A percentile compares a stretch with the other conserved stretches of the same genome.
phyloP scores from a whole-genome alignment of 2,888 invertebrate species.

The Drosophila macrospina region DNA sequence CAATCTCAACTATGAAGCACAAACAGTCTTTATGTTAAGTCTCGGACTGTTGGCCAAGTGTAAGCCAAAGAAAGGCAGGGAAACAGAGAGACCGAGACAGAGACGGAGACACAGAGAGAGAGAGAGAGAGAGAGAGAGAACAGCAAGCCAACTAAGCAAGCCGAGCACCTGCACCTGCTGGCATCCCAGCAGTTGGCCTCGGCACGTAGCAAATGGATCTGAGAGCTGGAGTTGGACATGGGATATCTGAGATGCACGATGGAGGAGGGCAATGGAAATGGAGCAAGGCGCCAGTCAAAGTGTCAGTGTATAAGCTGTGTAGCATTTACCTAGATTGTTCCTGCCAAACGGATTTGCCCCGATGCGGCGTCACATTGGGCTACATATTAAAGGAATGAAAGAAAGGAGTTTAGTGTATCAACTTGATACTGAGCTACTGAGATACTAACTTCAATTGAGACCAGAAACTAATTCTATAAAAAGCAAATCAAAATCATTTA shows the following conservation, averaged over 20 bases:
- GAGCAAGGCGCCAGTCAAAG: constrained; percentile 72
- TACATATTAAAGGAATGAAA: background rate
- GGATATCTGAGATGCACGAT: background rate
- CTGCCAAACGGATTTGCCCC: constrained; percentile 42
- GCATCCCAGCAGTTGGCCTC: constrained; percentile 60
- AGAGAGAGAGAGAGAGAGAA: constrained; percentile 20
- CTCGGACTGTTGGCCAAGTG: constrained; percentile 37
- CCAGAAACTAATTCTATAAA: no score
- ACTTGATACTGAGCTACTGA: background rate
- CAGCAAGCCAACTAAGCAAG: constrained; percentile 57
- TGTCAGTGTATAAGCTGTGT: constrained; percentile 78
- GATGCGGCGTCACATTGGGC: constrained; percentile 44
- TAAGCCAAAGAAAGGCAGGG: constrained; percentile 34
- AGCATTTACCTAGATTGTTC: constrained; percentile 74
- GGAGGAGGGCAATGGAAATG: constrained; percentile 36
- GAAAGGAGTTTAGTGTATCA: background rate
- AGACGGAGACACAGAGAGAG: constrained; percentile 1
- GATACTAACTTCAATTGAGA: no score
- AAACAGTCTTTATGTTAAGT: constrained; percentile 42
- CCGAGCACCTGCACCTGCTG: constrained; percentile 80
- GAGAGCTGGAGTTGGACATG: constrained; percentile 12
- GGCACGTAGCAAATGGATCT: constrained; percentile 69
- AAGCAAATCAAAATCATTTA: background rate
- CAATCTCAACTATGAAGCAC: constrained; percentile 50
- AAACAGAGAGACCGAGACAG: no score